A percentile compares a stretch with the other conserved stretches of the same genome.
Evolutionary conservation across 2,797 vertebrate species (phyloP).

Genomic region (Lacerta agilis): DNA sequence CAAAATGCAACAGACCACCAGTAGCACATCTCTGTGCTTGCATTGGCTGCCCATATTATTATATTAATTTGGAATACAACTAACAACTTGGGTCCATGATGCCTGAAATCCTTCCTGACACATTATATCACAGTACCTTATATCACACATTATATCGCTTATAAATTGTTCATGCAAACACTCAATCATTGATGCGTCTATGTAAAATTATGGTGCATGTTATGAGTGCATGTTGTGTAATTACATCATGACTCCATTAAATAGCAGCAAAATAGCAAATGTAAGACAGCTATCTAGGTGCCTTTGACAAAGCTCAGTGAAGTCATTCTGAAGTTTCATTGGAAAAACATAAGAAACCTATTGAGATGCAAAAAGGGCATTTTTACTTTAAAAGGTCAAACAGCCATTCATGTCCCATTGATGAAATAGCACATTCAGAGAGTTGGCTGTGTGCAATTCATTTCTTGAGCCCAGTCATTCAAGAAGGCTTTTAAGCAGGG

Average conservation of each 20-base stretch:
- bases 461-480: not conserved
- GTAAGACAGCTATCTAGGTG: not conserved
- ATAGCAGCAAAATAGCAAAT: not conserved
- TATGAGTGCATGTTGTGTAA: not conserved
- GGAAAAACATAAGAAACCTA: slow-evolving; percentile 2
- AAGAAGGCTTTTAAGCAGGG: not conserved
- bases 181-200: not conserved
- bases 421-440: slow-evolving; percentile 28
- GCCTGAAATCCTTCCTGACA: no score
- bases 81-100: no score
- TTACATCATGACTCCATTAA: not conserved
- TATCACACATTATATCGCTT: no score
- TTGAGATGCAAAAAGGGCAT: slow-evolving; percentile 10
- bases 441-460: not conserved
- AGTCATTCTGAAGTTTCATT: slow-evolving; percentile 1
- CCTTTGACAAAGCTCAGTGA: not conserved
- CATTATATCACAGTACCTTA: no score
- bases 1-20: no score
- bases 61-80: no score
- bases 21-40: no score
- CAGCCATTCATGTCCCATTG: not conserved
- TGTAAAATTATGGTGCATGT: not conserved
- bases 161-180: not conserved
- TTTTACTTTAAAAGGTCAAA: slow-evolving; percentile 19
- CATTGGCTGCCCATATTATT: no score